These are phyloP conservation scores for Tetragonula clypearis DNA, from an alignment of 1,140 invertebrate species.

Conservation along the genomic window DNA sequence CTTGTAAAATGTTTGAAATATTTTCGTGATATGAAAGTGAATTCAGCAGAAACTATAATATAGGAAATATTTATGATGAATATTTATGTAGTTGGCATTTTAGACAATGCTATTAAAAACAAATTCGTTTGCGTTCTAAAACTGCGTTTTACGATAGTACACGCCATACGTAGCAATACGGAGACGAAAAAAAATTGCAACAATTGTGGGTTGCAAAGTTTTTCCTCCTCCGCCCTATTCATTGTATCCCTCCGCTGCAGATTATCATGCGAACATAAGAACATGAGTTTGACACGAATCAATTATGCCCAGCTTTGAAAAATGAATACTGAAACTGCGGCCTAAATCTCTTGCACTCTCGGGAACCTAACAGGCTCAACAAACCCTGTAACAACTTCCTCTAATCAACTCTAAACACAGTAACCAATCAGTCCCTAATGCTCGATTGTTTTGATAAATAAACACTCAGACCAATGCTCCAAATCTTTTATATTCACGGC, in stretches of 20 bases:
- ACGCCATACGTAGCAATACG: neutral
- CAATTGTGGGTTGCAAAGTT: slow-evolving; percentile 19
- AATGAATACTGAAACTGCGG: neutral
- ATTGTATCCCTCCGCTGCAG: neutral
- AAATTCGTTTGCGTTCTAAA: neutral
- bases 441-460: neutral
- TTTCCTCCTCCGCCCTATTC: slow-evolving; percentile 25
- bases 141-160: neutral
- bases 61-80: neutral
- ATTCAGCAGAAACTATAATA: too few species aligned
- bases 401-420: neutral
- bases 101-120: too few species aligned
- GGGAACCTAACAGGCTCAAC: neutral
- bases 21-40: too few species aligned
- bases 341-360: neutral
- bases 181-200: neutral
- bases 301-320: slow-evolving; percentile 4
- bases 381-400: neutral
- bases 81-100: neutral
- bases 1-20: too few species aligned
- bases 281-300: neutral
- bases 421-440: neutral
- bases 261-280: slow-evolving; percentile 23
- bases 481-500: neutral
- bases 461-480: neutral